These are phyloP conservation scores for Drosophila fulvimacula DNA, from an alignment of 2,888 invertebrate genomes.

Conservation along the genomic window DNA sequence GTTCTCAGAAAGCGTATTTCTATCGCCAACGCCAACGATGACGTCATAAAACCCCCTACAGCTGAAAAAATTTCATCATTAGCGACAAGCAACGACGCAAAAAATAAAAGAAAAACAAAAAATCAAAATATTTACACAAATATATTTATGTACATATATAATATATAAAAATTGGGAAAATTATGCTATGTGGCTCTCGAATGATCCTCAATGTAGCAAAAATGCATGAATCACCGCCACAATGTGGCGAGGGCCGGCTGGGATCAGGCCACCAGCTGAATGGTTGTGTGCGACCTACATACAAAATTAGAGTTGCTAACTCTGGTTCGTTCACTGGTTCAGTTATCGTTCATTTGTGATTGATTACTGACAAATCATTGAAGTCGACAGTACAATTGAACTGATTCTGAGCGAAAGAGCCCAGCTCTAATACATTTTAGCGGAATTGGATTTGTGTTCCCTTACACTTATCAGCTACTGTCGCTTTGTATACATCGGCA, in stretches of 20 bases:
- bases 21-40: constrained; percentile 25
- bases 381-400: not conserved
- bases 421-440: not conserved
- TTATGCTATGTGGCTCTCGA: constrained; percentile 21
- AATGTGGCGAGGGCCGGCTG: not conserved
- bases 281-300: constrained; percentile 2
- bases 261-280: constrained; percentile 29
- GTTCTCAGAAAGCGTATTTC: constrained; percentile 24
- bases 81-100: constrained; percentile 34
- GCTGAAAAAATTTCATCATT: constrained; percentile 43
- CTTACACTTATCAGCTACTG: constrained; percentile 28
- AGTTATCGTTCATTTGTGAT: not conserved
- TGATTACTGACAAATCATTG: not conserved
- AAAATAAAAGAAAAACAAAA: constrained; percentile 15
- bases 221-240: constrained; percentile 37
- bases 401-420: not conserved
- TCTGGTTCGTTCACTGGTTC: not conserved
- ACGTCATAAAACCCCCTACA: constrained; percentile 36
- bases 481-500: not conserved
- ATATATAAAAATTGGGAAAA: constrained; percentile 20
- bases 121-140: constrained; percentile 27
- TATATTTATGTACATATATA: too few relatives aligned
- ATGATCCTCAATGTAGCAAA: constrained; percentile 41
- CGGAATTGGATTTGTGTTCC: constrained; percentile 45
- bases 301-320: constrained; percentile 2